Conservation (phyloP, 1,140 invertebrate genomes). For the Diploscapter pachys region DNA sequence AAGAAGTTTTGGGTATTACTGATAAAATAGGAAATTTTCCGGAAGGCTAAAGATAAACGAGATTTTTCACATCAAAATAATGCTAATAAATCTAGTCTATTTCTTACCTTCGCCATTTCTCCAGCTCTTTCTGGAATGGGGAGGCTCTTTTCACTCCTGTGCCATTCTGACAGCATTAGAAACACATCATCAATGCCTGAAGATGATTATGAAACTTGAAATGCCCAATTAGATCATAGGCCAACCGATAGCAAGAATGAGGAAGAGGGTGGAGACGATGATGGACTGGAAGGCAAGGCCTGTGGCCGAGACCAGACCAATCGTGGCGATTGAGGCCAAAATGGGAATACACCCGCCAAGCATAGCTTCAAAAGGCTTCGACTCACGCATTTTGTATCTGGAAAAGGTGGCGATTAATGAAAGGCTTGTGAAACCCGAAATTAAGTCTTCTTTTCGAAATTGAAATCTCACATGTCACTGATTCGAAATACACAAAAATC, state of each 20-base stretch:
- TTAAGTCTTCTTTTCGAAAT: too few relatives aligned
- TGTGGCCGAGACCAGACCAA: constrained; percentile 37
- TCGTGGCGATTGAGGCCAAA: constrained; percentile 33
- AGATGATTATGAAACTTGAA: background rate
- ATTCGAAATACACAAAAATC: too few relatives aligned
- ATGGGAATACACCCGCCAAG: constrained; percentile 37
- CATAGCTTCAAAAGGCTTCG: constrained; percentile 36
- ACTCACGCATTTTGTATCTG: constrained; percentile 7
- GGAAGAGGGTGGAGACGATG: constrained; percentile 38
- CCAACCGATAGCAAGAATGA: constrained; percentile 42
- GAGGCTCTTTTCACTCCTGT: constrained; percentile 74
- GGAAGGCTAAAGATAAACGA: too few relatives aligned
- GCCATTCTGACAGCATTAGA: constrained; percentile 78
- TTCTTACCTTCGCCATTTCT: constrained; percentile 73
- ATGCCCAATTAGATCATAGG: background rate
- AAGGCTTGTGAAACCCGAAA: background rate
- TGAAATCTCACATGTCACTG: too few relatives aligned
- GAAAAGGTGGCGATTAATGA: constrained; percentile 18
- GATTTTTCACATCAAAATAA: too few relatives aligned
- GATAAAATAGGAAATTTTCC: too few relatives aligned
- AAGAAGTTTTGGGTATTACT: too few relatives aligned
- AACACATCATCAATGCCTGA: constrained; percentile 41
- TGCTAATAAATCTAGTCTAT: too few relatives aligned
- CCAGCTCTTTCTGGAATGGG: constrained; percentile 80
- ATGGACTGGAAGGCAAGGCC: constrained; percentile 39